These are phyloP conservation scores for Cololabis saira DNA, from an alignment of 2,113 vertebrate species.

Conservation along the genomic window DNA sequence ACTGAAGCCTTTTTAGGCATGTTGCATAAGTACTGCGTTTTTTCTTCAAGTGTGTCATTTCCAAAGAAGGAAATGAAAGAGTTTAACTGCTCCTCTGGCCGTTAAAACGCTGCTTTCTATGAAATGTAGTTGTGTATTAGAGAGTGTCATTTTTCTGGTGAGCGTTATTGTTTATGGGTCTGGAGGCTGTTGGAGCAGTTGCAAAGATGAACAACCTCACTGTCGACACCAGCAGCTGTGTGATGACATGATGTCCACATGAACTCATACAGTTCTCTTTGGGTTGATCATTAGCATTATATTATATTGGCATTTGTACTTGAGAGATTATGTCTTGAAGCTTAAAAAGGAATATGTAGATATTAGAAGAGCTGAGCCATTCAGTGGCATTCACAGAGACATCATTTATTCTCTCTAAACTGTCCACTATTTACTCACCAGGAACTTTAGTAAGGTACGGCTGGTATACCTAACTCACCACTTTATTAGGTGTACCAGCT, in stretches of 20 bases:
- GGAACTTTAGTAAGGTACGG: too few relatives aligned
- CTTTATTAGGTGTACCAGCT: too few relatives aligned
- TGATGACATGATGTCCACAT: conserved; percentile 15
- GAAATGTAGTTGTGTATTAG: conserved; percentile 48
- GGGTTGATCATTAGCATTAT: neutral
- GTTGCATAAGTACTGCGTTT: neutral
- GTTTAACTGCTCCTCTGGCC: neutral
- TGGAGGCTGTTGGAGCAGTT: conserved; percentile 7
- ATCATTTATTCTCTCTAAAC: neutral
- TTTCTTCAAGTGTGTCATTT: neutral
- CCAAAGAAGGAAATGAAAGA: conserved; percentile 47
- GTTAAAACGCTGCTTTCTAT: conserved; percentile 42
- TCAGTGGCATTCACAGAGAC: neutral
- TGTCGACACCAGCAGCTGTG: conserved; percentile 44
- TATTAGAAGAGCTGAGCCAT: neutral
- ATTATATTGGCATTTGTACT: conserved; percentile 7
- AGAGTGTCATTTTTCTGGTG: conserved; percentile 39
- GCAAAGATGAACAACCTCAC: conserved; percentile 23
- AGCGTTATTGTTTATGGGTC: conserved; percentile 36
- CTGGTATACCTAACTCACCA: too few relatives aligned
- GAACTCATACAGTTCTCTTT: neutral
- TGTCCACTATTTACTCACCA: neutral
- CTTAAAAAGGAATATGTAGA: neutral
- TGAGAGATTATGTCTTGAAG: neutral
- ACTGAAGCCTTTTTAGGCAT: conserved; percentile 28